A percentile compares a stretch with the other conserved stretches of the same genome.
Evolutionary conservation across 2,888 invertebrate genomes (phyloP).

Genomic region (Hydroisotoma schaefferi): DNA sequence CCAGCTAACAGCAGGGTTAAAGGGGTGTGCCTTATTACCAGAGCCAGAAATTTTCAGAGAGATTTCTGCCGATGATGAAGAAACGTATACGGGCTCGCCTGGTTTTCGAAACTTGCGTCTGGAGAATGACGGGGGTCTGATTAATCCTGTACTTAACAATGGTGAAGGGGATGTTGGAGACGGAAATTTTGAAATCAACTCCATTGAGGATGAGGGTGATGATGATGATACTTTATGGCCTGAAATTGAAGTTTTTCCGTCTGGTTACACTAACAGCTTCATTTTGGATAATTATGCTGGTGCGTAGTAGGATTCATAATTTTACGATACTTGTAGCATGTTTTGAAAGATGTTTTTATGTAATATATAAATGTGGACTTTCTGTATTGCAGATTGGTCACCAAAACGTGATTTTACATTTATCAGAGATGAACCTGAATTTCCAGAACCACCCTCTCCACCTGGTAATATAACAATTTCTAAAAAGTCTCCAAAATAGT

Average conservation of each 20-base stretch:
- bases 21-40: conserved; percentile 1
- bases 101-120: background rate
- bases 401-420: no score
- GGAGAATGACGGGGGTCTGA: background rate
- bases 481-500: no score
- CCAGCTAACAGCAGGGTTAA: background rate
- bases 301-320: no score
- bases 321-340: background rate
- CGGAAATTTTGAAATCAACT: no score
- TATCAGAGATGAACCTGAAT: no score
- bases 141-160: no score
- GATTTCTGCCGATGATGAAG: background rate
- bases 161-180: background rate
- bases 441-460: no score
- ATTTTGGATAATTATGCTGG: background rate
- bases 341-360: background rate
- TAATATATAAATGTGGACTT: background rate
- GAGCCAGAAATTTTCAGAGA: background rate
- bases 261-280: conserved; percentile 6
- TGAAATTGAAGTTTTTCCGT: conserved; percentile 22
- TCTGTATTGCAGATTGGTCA: background rate
- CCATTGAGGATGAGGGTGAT: background rate
- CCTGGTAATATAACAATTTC: no score
- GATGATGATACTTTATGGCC: conserved; percentile 13
- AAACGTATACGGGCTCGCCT: background rate